Conservation (phyloP, 2,888 invertebrate genomes). For the Eupithecia subfuscata region DNA sequence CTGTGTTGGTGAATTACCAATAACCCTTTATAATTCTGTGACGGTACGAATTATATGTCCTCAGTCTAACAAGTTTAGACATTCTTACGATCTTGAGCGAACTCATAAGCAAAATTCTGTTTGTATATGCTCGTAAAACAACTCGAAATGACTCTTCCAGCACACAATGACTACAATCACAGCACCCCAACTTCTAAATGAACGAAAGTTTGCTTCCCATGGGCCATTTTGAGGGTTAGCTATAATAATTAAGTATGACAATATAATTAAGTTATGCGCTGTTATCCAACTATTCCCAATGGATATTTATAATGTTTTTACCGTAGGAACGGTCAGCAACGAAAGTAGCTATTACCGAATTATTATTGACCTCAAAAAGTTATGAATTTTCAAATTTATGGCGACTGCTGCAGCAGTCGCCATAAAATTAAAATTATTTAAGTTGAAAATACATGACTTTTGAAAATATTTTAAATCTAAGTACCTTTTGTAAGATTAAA, state of each 20-base stretch:
- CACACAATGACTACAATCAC: conserved; percentile 3
- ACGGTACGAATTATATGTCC: too few species aligned
- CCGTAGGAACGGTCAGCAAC: neutral
- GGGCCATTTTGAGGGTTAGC: conserved; percentile 6
- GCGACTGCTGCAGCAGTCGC: too few species aligned
- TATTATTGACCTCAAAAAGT: neutral
- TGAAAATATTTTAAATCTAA: too few species aligned
- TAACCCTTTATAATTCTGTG: too few species aligned
- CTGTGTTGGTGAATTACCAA: too few species aligned
- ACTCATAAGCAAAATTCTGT: neutral
- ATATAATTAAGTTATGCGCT: conserved; percentile 10
- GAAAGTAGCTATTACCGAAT: neutral
- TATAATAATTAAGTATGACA: conserved; percentile 9
- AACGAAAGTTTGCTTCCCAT: conserved; percentile 18
- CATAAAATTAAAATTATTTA: too few species aligned
- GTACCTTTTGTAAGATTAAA: too few species aligned
- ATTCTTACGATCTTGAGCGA: neutral
- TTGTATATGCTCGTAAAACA: conserved; percentile 2
- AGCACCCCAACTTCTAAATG: conserved; percentile 19
- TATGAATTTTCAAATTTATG: too few species aligned
- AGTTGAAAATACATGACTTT: too few species aligned
- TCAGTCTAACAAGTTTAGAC: neutral
- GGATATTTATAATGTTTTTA: neutral
- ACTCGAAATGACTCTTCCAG: neutral
- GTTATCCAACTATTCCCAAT: neutral